phyloP scores from a whole-genome alignment of 2,888 invertebrate genomes.

The Hypolimnas misippus region DNA sequence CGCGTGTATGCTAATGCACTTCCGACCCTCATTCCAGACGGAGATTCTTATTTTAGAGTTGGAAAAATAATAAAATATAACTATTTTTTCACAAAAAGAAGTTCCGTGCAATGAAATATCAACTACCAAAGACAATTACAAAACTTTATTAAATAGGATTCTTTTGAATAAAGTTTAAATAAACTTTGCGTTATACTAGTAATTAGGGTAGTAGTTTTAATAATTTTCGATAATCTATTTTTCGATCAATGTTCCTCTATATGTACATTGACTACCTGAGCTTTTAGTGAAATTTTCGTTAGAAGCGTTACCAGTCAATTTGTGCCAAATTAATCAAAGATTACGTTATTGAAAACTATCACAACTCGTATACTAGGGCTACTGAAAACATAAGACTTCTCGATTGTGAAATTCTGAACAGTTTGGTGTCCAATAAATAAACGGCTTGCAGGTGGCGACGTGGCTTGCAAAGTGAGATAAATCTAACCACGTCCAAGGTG shows the following conservation, averaged over 20 bases:
- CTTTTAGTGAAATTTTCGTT: too few species aligned
- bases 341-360: too few species aligned
- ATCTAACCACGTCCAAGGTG: conserved; percentile 51
- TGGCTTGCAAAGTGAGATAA: conserved; percentile 42
- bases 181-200: too few species aligned
- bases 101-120: neutral
- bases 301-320: too few species aligned
- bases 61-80: neutral
- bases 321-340: too few species aligned
- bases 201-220: too few species aligned
- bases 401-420: conserved; percentile 24
- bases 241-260: too few species aligned
- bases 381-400: neutral
- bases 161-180: neutral
- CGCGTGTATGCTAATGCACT: conserved; percentile 67
- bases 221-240: too few species aligned
- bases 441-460: conserved; percentile 44
- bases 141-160: too few species aligned
- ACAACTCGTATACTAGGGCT: too few species aligned
- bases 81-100: neutral
- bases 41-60: conserved; percentile 9
- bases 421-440: conserved; percentile 36
- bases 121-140: neutral
- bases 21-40: conserved; percentile 56
- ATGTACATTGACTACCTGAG: too few species aligned